Evolutionary conservation across 2,797 vertebrate genomes (phyloP).

Genomic region (Spatula versicolor): DNA sequence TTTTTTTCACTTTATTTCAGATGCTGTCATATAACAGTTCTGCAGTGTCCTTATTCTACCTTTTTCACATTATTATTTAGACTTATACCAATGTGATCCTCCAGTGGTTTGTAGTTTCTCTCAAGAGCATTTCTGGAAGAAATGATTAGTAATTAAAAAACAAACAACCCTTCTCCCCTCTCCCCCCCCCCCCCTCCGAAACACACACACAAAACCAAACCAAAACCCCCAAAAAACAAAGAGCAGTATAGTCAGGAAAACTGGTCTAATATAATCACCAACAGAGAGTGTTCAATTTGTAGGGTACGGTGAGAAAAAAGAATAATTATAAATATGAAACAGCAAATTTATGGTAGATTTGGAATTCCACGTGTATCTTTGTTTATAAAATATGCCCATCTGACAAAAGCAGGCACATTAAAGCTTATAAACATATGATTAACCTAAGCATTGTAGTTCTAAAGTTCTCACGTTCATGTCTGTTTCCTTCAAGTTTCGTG

Average conservation of each 20-base stretch:
- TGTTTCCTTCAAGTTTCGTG: not conserved
- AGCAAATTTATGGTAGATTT: not conserved
- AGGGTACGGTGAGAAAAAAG: not conserved
- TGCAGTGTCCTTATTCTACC: not conserved
- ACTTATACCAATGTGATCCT: not conserved
- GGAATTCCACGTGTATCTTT: not conserved
- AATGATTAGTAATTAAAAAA: not conserved
- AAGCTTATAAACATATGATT: not conserved
- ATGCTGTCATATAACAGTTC: not conserved
- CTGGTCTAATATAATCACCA: not conserved
- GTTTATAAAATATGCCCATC: not conserved
- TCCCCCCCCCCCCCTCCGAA: too few species aligned
- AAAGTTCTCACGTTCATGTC: not conserved
- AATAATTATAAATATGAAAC: not conserved
- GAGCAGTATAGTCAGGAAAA: not conserved
- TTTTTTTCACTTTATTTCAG: not conserved
- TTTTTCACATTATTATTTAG: not conserved
- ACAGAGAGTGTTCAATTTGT: not conserved
- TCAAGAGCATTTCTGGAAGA: not conserved
- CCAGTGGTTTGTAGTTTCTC: not conserved
- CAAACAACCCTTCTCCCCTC: too few species aligned
- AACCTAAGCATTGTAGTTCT: not conserved
- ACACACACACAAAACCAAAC: too few species aligned
- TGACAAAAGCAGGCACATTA: not conserved
- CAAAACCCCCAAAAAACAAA: not conserved